Conservation (phyloP, 2,797 vertebrate genomes). For the Antennarius maculatus region DNA sequence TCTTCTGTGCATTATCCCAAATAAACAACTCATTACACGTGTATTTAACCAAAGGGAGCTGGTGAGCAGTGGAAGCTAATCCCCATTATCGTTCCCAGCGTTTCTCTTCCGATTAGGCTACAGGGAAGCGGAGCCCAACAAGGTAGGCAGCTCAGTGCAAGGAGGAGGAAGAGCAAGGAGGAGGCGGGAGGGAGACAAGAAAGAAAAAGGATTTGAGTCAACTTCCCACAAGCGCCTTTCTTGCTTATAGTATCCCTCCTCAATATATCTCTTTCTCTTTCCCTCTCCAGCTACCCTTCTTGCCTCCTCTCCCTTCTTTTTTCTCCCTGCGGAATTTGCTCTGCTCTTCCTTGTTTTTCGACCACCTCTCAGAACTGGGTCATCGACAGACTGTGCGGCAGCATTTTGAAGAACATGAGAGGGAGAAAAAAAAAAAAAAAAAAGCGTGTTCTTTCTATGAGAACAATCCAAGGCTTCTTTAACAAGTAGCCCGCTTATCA, state of each 20-base stretch:
- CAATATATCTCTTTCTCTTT: constrained; percentile 41
- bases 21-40: constrained; percentile 88
- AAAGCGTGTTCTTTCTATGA: constrained; percentile 64
- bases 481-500: constrained; percentile 80
- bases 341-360: constrained; percentile 80
- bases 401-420: constrained; percentile 79
- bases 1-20: constrained; percentile 83
- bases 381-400: constrained; percentile 80
- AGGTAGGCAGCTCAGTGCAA: constrained; percentile 54
- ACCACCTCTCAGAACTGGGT: constrained; percentile 85
- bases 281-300: constrained; percentile 56
- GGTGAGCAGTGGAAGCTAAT: constrained; percentile 80
- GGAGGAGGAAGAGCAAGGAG: constrained; percentile 49
- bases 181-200: constrained; percentile 10
- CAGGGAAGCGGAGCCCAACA: constrained; percentile 66
- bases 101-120: constrained; percentile 76
- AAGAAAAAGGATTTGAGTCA: constrained; percentile 63
- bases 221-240: constrained; percentile 72
- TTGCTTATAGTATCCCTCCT: constrained; percentile 60
- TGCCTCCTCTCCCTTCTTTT: constrained; percentile 59
- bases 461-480: constrained; percentile 78
- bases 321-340: constrained; percentile 74
- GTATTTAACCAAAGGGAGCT: constrained; percentile 83
- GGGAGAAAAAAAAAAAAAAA: neutral
- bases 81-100: constrained; percentile 78